A percentile compares a stretch with the other conserved stretches of the same genome.
These are phyloP conservation scores for Pelochelys cantorii DNA, from an alignment of 2,797 vertebrate species.

Conservation along the genomic window DNA sequence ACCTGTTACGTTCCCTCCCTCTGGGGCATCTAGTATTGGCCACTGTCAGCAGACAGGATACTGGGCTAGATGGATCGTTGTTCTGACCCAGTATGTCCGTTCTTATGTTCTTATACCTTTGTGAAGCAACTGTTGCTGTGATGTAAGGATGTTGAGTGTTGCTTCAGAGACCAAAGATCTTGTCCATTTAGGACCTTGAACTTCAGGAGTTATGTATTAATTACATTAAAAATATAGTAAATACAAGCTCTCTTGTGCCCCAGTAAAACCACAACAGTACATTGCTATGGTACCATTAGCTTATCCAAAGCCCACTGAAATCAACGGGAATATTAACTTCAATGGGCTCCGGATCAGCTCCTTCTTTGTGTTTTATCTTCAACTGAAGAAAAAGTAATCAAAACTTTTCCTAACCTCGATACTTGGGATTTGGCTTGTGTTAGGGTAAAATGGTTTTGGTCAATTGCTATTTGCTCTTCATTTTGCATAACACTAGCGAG, in stretches of 20 bases:
- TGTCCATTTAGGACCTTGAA: background rate
- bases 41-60: no score
- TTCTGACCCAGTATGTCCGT: no score
- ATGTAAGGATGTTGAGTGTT: background rate
- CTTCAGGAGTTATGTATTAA: background rate
- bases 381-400: background rate
- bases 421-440: background rate
- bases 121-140: background rate
- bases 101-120: no score
- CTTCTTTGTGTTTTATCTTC: background rate
- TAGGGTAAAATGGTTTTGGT: background rate
- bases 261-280: background rate
- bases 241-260: background rate
- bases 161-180: background rate
- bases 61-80: no score
- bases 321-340: background rate
- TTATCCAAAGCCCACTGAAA: background rate
- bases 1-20: no score
- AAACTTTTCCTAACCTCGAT: background rate
- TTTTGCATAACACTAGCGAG: background rate
- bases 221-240: background rate
- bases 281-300: background rate
- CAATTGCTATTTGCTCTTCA: conserved; percentile 5
- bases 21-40: no score
- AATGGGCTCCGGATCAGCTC: background rate